Conservation (phyloP, 2,113 vertebrate species). For the Chionodraco myersi region DNA sequence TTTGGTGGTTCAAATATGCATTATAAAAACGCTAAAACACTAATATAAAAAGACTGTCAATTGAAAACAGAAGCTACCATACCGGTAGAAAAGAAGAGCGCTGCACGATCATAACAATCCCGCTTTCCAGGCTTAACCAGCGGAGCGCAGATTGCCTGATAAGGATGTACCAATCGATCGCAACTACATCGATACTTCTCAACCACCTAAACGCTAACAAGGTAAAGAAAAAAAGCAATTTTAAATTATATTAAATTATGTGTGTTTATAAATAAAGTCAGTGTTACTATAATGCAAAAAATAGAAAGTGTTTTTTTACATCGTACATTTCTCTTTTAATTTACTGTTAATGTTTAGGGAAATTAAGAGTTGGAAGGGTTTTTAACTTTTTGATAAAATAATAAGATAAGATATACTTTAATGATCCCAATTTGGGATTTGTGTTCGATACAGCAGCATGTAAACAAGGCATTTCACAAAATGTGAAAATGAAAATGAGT, state of each 20-base stretch:
- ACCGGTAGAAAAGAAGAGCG: neutral
- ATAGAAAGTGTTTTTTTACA: neutral
- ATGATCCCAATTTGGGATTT: too few relatives aligned
- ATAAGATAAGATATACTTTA: too few relatives aligned
- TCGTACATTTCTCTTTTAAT: neutral
- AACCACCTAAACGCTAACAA: neutral
- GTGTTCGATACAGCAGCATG: too few relatives aligned
- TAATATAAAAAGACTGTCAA: neutral
- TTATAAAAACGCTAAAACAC: neutral
- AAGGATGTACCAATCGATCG: slow-evolving; percentile 44
- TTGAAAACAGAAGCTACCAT: neutral
- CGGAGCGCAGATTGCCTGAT: slow-evolving; percentile 29
- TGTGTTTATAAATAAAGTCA: neutral
- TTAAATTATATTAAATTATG: neutral
- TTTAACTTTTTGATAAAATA: too few relatives aligned
- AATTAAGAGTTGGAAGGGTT: neutral
- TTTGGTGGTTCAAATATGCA: neutral
- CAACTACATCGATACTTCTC: slow-evolving; percentile 39
- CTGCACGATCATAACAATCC: slow-evolving; percentile 39
- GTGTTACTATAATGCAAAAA: neutral
- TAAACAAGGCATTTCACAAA: too few relatives aligned
- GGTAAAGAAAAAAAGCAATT: too few relatives aligned
- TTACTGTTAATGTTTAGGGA: neutral
- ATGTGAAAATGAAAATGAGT: too few relatives aligned
- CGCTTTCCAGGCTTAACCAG: slow-evolving; percentile 60